phyloP scores from a whole-genome alignment of 2,113 vertebrate genomes.

The Tetraodon nigroviridis region DNA sequence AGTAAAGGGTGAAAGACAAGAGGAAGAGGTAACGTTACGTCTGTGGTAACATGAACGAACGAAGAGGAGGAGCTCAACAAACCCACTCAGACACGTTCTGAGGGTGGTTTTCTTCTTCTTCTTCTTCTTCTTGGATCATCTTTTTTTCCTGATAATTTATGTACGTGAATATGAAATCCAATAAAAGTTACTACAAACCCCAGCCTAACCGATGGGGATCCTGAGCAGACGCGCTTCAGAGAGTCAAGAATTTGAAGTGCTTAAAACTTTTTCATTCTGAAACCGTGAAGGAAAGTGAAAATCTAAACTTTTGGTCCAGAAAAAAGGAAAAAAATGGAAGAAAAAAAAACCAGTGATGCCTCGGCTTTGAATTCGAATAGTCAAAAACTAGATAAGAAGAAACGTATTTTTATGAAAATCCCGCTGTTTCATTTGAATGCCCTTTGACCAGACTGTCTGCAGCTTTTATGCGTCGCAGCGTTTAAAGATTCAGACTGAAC shows the following conservation, averaged over 20 bases:
- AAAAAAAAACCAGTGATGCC: not conserved
- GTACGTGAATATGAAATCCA: not conserved
- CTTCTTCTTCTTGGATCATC: too few species aligned
- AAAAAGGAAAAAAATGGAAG: not conserved
- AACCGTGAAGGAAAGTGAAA: too few species aligned
- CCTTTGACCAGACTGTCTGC: slow-evolving; percentile 16
- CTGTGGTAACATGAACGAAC: not conserved
- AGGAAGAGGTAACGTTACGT: not conserved
- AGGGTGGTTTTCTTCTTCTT: too few species aligned
- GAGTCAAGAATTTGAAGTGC: too few species aligned
- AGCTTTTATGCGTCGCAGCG: slow-evolving; percentile 7
- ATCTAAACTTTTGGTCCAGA: too few species aligned
- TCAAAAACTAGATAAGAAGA: not conserved
- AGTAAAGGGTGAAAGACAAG: not conserved
- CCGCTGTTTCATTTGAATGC: not conserved
- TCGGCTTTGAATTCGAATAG: slow-evolving; percentile 1
- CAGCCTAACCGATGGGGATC: too few species aligned
- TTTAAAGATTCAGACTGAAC: slow-evolving; percentile 23
- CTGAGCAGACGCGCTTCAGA: too few species aligned
- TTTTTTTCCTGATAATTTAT: too few species aligned
- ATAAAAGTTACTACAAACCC: too few species aligned
- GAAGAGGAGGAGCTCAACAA: not conserved
- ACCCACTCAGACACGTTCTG: slow-evolving; percentile 4
- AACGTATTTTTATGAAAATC: not conserved
- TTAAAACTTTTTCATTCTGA: too few species aligned